Evolutionary conservation across 2,113 vertebrate species (phyloP), one percentile per base, ranked within the genome.

Genomic region (Oxygymnocypris stewartii): DNA sequence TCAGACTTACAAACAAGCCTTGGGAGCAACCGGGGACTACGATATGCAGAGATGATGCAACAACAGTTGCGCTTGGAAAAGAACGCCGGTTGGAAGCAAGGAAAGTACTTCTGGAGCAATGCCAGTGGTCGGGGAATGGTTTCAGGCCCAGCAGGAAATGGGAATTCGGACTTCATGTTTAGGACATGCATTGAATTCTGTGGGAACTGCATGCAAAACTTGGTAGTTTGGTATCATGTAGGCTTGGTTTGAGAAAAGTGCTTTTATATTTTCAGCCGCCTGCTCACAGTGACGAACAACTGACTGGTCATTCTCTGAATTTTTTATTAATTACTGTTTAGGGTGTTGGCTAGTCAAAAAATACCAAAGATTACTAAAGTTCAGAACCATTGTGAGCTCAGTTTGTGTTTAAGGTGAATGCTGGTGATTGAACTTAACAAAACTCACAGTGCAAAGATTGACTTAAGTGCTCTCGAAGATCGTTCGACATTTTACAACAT

Each of bases 1-100:
- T 0, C 92, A 95, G 79, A 90, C 91, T 49, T 97, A 95, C 91
- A 94, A 93, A 57, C 92, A 92, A 92, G 95, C 95, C 0, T 10
- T 95, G 40, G 84, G 92, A 77, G 88, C 91, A 18, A 91, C 96
- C 96, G 94, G 6, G 2, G 40, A 51, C 63, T 78, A 16, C 14
- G 6, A 40, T 40, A 3, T 11, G 10, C 20, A 35, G 31, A 49
- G 74, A 31, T 25, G 49, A 23, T 25, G 7, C 51, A 79, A 37
- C 37, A 42, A 37, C 3, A 47, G 75, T 10, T 76, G 12, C 28
- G 75, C 40, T 47, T 11, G 1, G 40, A 75, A 40, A 73, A 31
- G 13, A 6, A 40, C 40, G 23, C 40, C 4, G 4, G 10, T 37
- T 69, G 20, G 71, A 42, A 42, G 23, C 37, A 6, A 44, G 71